Base-by-base conservation (phyloP, 2,888 invertebrate genomes). In the Microplitis deprimator region DNA sequence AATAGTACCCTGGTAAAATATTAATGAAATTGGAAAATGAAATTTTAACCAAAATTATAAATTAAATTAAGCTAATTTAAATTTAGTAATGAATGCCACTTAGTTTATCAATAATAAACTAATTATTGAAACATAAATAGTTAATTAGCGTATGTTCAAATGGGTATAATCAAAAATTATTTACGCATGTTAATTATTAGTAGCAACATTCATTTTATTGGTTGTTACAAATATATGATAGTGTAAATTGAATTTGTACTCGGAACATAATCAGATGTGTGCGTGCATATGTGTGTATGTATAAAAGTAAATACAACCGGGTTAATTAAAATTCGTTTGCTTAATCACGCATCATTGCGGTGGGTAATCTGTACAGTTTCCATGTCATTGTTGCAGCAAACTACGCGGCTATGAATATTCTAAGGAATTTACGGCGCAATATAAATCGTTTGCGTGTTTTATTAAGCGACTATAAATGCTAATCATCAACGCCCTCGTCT, bases 401-500 rank as follows among this genome's bases (percentile, higher is more conserved):
- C 29, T 29, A 29, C 8, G 8, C 50, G 40, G 39, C 10, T 62
- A 68, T 65, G 38, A 17, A 17, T 40, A 62, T 29, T 39, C 60
- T 73, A 75, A 77, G 76, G 64, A 68, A 80, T 80, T 72, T 76
- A 78, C 73, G 75, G 77, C 13, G 29, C 6, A 65, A 29, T 29
- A 29, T 6, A 13, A 65, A 17, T n/a, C n/a, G 17, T 8, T 6
- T 65, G 13, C 29, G 20, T 38, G 60, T 70, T 70, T 70, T 60
- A 76, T 76, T 71, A 71, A 59, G 40, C 20, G 67, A 72, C 76
- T 71, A 76, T 76, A 72, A 76, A 81, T 80, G 75, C 76, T 70
- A 77, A 80, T 79, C 80, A 81, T 81, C 79, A 80, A 77, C 68
- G 77, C 75, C 75, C 60, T 64, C 73, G 68, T 61, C 68, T 73